Evolutionary conservation across 2,888 invertebrate genomes (phyloP).

Genomic region (Lomographa bimaculata): DNA sequence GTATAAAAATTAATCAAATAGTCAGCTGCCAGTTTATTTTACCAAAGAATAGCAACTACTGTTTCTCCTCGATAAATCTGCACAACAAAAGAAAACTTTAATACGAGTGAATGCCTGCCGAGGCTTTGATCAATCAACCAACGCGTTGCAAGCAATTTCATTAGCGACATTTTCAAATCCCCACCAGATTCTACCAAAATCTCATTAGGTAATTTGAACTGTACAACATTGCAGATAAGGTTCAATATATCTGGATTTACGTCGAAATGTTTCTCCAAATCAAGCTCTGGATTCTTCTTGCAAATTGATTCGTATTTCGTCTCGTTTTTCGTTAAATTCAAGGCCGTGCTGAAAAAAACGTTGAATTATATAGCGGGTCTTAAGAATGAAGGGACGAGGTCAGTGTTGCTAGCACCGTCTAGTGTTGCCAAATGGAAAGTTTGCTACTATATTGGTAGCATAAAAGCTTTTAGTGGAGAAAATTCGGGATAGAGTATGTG

Average conservation of each 20-base stretch:
- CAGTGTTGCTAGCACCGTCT: neutral
- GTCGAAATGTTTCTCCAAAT: slow-evolving; percentile 5
- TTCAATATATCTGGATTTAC: slow-evolving; percentile 12
- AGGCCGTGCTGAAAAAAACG: slow-evolving; percentile 18
- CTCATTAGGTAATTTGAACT: slow-evolving; percentile 5
- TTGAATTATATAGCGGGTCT: slow-evolving; percentile 21
- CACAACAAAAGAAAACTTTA: slow-evolving; percentile 5
- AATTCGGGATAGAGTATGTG: no score
- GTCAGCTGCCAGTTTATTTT: no score
- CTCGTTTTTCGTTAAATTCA: slow-evolving; percentile 20
- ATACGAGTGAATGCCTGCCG: neutral
- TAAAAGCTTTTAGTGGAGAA: no score
- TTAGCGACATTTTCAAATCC: slow-evolving; percentile 1
- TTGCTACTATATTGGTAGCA: no score
- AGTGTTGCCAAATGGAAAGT: neutral
- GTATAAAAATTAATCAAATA: no score
- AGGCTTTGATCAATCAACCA: slow-evolving; percentile 1
- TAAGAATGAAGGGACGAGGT: slow-evolving; percentile 25
- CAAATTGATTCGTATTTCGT: slow-evolving; percentile 16
- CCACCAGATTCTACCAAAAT: neutral
- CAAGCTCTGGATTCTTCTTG: slow-evolving; percentile 5
- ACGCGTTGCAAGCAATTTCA: slow-evolving; percentile 4
- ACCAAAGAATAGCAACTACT: no score
- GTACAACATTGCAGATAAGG: slow-evolving; percentile 1
- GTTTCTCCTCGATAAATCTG: slow-evolving; percentile 4